Percentiles rank a stretch among this genome's conserved stretches.
These are phyloP conservation scores for Anadara kagoshimensis DNA, from an alignment of 1,140 invertebrate species.

Conservation along the genomic window DNA sequence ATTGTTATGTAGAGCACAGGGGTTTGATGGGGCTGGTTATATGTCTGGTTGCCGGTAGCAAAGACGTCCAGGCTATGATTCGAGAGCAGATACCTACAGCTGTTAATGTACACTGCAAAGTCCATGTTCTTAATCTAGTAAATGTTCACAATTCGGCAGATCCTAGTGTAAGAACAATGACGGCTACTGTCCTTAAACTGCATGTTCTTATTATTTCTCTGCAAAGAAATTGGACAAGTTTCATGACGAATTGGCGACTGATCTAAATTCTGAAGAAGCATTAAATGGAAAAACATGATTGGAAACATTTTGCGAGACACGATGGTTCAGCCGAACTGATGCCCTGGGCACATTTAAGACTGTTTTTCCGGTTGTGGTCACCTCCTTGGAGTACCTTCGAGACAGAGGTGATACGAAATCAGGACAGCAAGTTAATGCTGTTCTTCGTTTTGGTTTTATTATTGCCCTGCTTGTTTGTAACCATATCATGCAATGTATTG, in stretches of 20 bases:
- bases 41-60: slow-evolving; percentile 31
- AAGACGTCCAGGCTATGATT: slow-evolving; percentile 31
- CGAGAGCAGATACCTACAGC: slow-evolving; percentile 22
- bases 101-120: slow-evolving; percentile 36
- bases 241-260: slow-evolving; percentile 14
- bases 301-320: slow-evolving; percentile 28
- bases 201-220: slow-evolving; percentile 30
- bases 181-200: slow-evolving; percentile 32
- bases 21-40: slow-evolving; percentile 43
- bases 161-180: slow-evolving; percentile 17
- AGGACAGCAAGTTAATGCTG: slow-evolving; percentile 6
- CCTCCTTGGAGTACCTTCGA: slow-evolving; percentile 12
- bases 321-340: slow-evolving; percentile 27
- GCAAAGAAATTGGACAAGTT: slow-evolving; percentile 24
- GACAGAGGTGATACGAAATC: slow-evolving; percentile 29
- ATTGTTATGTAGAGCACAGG: slow-evolving; percentile 27
- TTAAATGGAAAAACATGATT: slow-evolving; percentile 28
- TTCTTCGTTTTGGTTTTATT: slow-evolving; percentile 34
- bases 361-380: slow-evolving; percentile 19
- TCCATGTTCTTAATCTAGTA: slow-evolving; percentile 31
- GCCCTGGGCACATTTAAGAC: slow-evolving; percentile 30
- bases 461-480: no score
- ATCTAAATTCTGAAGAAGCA: slow-evolving; percentile 11
- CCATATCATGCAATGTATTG: no score
- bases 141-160: slow-evolving; percentile 40